phyloP scores from a whole-genome alignment of 2,888 invertebrate genomes.

The Andrena chrysosceles region DNA sequence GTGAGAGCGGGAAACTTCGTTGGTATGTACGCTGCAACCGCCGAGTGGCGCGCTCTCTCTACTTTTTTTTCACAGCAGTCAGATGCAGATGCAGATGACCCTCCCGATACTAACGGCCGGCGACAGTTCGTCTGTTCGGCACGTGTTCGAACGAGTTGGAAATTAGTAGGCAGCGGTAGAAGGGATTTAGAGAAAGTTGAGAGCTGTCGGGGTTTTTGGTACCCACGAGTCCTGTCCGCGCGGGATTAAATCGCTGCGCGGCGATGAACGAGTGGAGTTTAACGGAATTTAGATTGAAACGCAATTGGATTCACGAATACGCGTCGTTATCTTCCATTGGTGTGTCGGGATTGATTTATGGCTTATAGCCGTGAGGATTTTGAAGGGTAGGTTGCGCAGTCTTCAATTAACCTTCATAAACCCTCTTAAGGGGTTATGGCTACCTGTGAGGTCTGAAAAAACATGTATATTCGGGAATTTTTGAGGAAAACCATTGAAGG shows the following conservation, averaged over 20 bases:
- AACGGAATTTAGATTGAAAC: constrained; percentile 26
- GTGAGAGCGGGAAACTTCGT: constrained; percentile 49
- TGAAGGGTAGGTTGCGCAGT: too few relatives aligned
- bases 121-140: constrained; percentile 49
- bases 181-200: constrained; percentile 54
- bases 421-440: too few relatives aligned
- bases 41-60: constrained; percentile 12
- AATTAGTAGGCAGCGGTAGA: constrained; percentile 61
- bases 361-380: not conserved
- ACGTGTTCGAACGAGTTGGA: constrained; percentile 63
- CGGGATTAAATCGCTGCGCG: constrained; percentile 45
- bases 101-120: constrained; percentile 37
- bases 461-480: too few relatives aligned
- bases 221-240: constrained; percentile 9
- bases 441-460: too few relatives aligned
- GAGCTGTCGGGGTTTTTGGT: constrained; percentile 35
- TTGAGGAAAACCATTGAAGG: too few relatives aligned
- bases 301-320: not conserved
- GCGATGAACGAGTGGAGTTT: not conserved
- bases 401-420: too few relatives aligned
- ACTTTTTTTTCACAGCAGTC: constrained; percentile 63
- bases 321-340: not conserved
- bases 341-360: not conserved
- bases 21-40: constrained; percentile 41
- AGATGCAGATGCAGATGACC: constrained; percentile 68